These are phyloP conservation scores for Xestia xanthographa DNA, from an alignment of 2,888 invertebrate species.

Conservation along the genomic window DNA sequence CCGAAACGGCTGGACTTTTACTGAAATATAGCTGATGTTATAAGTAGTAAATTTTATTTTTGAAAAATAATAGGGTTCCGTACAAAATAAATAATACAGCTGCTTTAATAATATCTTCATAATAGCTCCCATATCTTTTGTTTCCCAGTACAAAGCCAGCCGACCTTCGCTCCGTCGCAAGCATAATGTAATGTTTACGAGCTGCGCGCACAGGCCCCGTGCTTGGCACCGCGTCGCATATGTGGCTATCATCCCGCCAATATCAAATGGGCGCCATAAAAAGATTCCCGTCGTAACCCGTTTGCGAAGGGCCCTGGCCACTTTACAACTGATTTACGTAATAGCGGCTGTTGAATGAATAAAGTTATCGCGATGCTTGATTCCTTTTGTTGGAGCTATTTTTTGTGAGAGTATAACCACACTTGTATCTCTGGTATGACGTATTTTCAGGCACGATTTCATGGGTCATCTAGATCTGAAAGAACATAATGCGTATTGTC, in stretches of 20 bases:
- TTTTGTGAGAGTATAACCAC: constrained; percentile 1
- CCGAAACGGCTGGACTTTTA: no score
- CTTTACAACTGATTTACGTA: constrained; percentile 67
- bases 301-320: constrained; percentile 52
- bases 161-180: constrained; percentile 12
- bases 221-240: constrained; percentile 68
- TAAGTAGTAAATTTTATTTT: no score
- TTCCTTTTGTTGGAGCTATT: neutral
- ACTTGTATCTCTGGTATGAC: neutral
- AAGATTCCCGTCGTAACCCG: constrained; percentile 57
- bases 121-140: constrained; percentile 29
- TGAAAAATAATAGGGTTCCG: no score
- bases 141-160: neutral
- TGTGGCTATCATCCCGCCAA: constrained; percentile 67
- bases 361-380: constrained; percentile 38
- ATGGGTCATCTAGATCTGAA: neutral
- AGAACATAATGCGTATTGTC: neutral
- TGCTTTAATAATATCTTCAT: neutral
- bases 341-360: constrained; percentile 52
- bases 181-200: constrained; percentile 64
- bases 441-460: neutral
- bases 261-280: constrained; percentile 68
- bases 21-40: no score
- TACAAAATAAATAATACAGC: no score
- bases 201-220: constrained; percentile 44